Evolutionary conservation across 2,113 vertebrate species (phyloP), one percentile per base, ranked within the genome.

Genomic region (Spea bombifrons): DNA sequence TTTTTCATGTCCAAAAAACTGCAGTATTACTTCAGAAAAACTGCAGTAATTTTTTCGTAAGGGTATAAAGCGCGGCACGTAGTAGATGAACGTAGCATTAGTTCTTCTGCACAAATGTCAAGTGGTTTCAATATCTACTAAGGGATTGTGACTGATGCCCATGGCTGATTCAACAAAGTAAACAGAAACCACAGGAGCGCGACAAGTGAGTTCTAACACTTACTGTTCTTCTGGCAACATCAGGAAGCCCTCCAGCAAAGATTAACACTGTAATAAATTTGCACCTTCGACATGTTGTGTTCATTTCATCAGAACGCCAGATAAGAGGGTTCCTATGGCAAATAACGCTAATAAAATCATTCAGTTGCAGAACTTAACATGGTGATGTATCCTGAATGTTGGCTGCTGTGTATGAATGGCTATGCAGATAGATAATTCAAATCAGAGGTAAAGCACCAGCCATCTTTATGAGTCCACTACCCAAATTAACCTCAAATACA

Each of bases 241-340:
- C 86, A 89, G 88, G 89, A 90, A 89, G 87, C 88, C 88, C 88
- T 86, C 86, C 78, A 87, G 88, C 89, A 70, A 88, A 85, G 87
- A 89, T 90, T 90, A 89, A 85, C 82, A 87, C 81, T 85, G 87
- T 86, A 89, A 90, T 89, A 90, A 86, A 86, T 84, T 87, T 86
- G 83, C 85, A 87, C 84, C 88, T 89, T 87, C 80, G 84, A 82
- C 87, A 89, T 89, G 85, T 86, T 85, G 73, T 84, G 76, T 85
- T 89, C 86, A 83, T 87, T 88, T 89, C 82, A 83, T 77, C 83
- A 86, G 81, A 88, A 85, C 80, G 80, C 82, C 80, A 82, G 67
- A 84, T 0, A 8, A 82, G 82, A 81, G 73, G 1, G 2, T 75
- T 79, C 66, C 81, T 5, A 7, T 53, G 79, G 1, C 0, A 7